Evolutionary conservation across 2,113 vertebrate genomes (phyloP), one percentile per base, ranked within the genome.

Genomic region (Crotalus viridis): DNA sequence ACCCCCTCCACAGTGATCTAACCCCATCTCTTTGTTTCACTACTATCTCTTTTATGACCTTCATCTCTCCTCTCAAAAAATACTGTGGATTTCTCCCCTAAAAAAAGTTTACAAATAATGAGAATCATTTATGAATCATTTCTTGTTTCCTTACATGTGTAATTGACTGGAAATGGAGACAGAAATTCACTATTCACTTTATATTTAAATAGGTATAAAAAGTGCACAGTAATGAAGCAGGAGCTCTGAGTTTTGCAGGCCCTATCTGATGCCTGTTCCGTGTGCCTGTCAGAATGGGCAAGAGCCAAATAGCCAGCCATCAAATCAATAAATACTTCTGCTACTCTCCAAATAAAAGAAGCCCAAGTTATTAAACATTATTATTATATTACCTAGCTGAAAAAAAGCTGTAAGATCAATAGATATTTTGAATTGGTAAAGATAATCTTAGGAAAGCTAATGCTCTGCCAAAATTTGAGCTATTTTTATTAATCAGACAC

Each of bases 401-500:
- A 39, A 46, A 15, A 54, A 24, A 26, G 64, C 48, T 55, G 26
- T n/a, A 91, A 87, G 39, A 21, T 43, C n/a, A 74, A 55, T 39
- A 88, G 69, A 8, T 10, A 81, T 81, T 81, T 57, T 92, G 69
- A 51, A 88, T 9, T 26, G 46, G 13, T 89, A 64, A 81, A 88
- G 51, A 28, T 85, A 57, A 51, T 85, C 59, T 64, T 59, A 85
- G 17, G 33, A 57, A 89, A 10, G 54, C 54, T 85, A 33, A 86
- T 61, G n/a, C 51, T 89, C 55, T 86, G 74, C 48, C 46, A 86
- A 61, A 64, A 93, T n/a, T 33, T 69, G 22, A 22, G 59, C 92
- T 89, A 43, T 4, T 86, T 86, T 61, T 61, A 24, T 89, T 93
- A 81, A 90, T 93, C 88, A 90, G 87, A 90, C 88, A 86, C 92